Base-by-base conservation (phyloP, 2,797 vertebrate species). In the Diplodus sargus region DNA sequence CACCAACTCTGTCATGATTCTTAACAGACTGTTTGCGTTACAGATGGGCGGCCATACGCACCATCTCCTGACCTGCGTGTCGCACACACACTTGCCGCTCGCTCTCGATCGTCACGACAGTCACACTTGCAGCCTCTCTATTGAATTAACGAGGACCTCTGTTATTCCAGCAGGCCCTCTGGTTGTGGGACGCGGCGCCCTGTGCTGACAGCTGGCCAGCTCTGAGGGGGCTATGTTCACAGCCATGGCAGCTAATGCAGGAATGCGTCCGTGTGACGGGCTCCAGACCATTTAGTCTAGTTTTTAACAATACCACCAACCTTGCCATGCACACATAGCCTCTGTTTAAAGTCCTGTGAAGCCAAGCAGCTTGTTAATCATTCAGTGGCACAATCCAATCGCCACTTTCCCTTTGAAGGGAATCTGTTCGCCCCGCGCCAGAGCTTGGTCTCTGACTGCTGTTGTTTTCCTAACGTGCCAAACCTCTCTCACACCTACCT, bases 221-320 rank as follows among this genome's bases (percentile, higher is more conserved):
- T 85, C 76, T 54, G 80, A 80, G 87, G 83, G 87, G 79, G 80
- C 74, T 75, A 69, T 77, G 84, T 76, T 85, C 89, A 87, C 90
- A 88, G 83, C 88, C 87, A 90, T 87, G 90, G 93, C 86, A 89
- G 91, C 89, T 89, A 88, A 90, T 65, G 84, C 87, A 94, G 90
- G 93, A 95, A 95, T 94, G 93, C 89, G 90, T 92, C 90, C 93
- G 93, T 94, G 94, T 95, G 93, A 96, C 91, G 70, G 80, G 90
- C 91, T 94, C 89, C 91, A 94, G 91, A 94, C 87, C 84, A 70
- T 94, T 94, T 92, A 82, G 90, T 89, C 87, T 74, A 87, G 81
- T 88, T 90, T 92, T 88, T 93, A 92, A 89, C 87, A 90, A 72
- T 86, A 87, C 86, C 82, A 78, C 86, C 85, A 70, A 84, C 85